Base-by-base conservation (phyloP, 2,888 invertebrate genomes). In the Hydroisotoma schaefferi region DNA sequence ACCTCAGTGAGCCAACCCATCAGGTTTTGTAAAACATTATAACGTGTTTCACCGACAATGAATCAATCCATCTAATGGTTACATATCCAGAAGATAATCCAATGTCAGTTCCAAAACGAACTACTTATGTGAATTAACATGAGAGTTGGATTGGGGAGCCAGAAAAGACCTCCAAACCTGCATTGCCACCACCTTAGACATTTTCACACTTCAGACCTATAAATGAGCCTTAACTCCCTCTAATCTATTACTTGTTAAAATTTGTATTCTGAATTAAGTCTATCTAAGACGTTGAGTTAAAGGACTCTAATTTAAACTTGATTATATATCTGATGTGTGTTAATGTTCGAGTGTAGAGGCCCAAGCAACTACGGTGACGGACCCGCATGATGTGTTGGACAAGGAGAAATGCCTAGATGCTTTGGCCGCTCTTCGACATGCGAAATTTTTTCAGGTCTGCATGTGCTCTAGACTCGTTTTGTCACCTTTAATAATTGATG, bases 371-470 rank as follows among this genome's bases (percentile, higher is more conserved):
- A 74, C 75, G 75, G 77, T 76, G 74, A 81, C 81, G 80, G 84
- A 84, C 76, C 84, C 85, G 73, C 84, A 86, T 83, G 95, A 95
- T 84, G 88, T 93, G 81, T 89, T 98, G 83, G 92, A 94, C 86
- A 92, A 93, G 85, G 91, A 93, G 85, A 94, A 94, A 85, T 98
- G 98, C 87, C 90, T 99, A 85, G 90, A 94, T 86, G 97, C 98
- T 84, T 89, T 99, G 84, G 97, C 98, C 84, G 93, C 94, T 83
- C 89, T 99, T 82, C 92, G 99, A 84, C 97, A 95, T 87, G 94
- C 97, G 85, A 99, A 99, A 86, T 99, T 98, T 97, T 99, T 98
- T 89, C 97, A 98, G 93, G 94, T 94, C 84, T 86, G 82, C 82
- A 75, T 72, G 70, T 69, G 69, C 68, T 69, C 69, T 70, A 70